Evolutionary conservation across 1,140 invertebrate genomes (phyloP).

Genomic region (Mycetomoellerius zeteki): DNA sequence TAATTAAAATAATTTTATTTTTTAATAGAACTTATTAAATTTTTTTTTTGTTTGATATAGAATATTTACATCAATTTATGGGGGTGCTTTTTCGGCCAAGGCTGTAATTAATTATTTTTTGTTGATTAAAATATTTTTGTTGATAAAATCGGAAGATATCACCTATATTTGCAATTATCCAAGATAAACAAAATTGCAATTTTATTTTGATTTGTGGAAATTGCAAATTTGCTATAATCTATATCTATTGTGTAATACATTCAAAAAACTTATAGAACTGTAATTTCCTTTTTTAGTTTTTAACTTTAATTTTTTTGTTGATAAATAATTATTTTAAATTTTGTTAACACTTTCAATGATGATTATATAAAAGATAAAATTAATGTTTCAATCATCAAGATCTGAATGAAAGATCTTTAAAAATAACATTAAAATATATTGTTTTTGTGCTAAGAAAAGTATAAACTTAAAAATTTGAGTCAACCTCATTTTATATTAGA

Average conservation of each 20-base stretch:
- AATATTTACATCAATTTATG: too few relatives aligned
- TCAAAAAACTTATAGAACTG: not conserved
- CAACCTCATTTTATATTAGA: not conserved
- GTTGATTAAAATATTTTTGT: not conserved
- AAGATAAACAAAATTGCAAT: not conserved
- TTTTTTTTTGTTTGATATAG: too few relatives aligned
- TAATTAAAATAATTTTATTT: too few relatives aligned
- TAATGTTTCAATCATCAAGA: not conserved
- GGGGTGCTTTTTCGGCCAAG: too few relatives aligned
- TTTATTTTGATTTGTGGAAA: not conserved
- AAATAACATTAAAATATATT: not conserved
- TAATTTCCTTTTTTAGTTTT: slow-evolving; percentile 8
- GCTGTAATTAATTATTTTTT: too few relatives aligned
- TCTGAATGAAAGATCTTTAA: not conserved
- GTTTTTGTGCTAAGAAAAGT: not conserved
- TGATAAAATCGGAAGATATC: not conserved
- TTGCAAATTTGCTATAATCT: not conserved
- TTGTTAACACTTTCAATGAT: not conserved
- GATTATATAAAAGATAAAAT: not conserved
- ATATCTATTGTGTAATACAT: not conserved
- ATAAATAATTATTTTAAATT: slow-evolving; percentile 2
- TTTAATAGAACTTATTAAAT: too few relatives aligned
- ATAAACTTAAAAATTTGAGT: not conserved
- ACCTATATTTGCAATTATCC: not conserved
- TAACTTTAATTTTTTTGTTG: slow-evolving; percentile 15